Evolutionary conservation across 2,113 vertebrate species (phyloP).

Genomic region (Motacilla alba): DNA sequence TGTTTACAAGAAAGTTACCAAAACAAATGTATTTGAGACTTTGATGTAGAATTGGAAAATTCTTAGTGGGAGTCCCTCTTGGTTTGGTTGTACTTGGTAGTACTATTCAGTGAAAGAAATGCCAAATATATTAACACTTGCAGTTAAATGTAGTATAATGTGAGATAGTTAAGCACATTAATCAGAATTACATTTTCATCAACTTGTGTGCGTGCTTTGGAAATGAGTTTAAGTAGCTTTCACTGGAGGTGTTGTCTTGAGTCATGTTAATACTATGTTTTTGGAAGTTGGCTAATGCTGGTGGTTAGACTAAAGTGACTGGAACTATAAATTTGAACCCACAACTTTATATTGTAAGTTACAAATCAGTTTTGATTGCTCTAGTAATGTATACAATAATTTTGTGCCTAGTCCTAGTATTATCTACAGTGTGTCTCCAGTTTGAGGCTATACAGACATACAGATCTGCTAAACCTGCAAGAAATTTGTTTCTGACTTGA

Average conservation of each 20-base stretch:
- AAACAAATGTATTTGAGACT: neutral
- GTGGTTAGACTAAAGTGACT: neutral
- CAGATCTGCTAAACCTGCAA: neutral
- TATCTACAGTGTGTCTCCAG: neutral
- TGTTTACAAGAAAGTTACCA: neutral
- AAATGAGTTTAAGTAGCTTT: neutral
- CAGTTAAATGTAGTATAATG: neutral
- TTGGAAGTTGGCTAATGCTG: neutral
- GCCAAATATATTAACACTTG: neutral
- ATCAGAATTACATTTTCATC: neutral
- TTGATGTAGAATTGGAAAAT: neutral
- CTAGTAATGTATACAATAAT: neutral
- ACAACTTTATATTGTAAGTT: neutral
- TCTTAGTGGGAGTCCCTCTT: neutral
- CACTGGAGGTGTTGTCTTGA: neutral
- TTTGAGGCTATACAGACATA: slow-evolving; percentile 33
- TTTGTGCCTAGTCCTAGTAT: slow-evolving; percentile 17
- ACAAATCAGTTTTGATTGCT: neutral
- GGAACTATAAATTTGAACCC: neutral
- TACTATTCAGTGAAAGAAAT: neutral
- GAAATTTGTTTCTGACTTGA: slow-evolving; percentile 7
- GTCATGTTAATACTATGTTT: neutral
- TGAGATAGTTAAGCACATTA: neutral
- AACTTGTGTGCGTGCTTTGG: neutral
- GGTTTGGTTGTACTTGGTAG: neutral